Evolutionary conservation across 1,140 invertebrate genomes (phyloP), one percentile per base, ranked within the genome.

Genomic region (Zaprionus gabonicus): DNA sequence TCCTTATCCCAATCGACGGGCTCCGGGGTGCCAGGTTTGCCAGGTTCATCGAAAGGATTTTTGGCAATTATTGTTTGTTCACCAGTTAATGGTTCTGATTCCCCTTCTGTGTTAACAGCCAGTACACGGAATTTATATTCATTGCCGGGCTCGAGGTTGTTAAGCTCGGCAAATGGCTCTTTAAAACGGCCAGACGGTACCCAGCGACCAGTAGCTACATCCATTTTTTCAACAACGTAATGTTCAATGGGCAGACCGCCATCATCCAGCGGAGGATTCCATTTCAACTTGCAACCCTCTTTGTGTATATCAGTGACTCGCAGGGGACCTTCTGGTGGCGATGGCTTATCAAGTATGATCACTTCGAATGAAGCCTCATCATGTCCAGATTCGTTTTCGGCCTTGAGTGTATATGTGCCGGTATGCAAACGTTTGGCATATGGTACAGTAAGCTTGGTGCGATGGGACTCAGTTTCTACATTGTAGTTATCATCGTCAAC

Each of bases 91-190:
- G 98, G 98, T 88, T 98, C 97, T 4, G 98, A 99, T 92, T 97
- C 97, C 23, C 99, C 99, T 93, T 99, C 97, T 62, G 96, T 96
- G 93, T 99, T 99, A 3, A 99, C 98, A 67, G 99, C 99, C 15
- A 96, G 95, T 0, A 99, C 98, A 53, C 98, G 95, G 95, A 99
- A 99, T 94, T 99, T 98, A 93, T 99, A 99, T 93, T 99, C 98
- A 82, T 99, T 97, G 49, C 95, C 98, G 31, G 97, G 97, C 58
- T 97, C 96, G 51, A 98, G 93, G 92, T 97, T 98, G 75, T 96
- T 95, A 3, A 98, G 94, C 79, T 97, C 97, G 71, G 97, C 96
- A 80, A 96, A 97, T 0, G 97, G 96, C 69, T 98, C 97, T 82
- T 96, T 96, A 6, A 95, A 93, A 4, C 96, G 94, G 77, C 96